phyloP scores from a whole-genome alignment of 2,113 vertebrate species.

The Craseonycteris thonglongyai region DNA sequence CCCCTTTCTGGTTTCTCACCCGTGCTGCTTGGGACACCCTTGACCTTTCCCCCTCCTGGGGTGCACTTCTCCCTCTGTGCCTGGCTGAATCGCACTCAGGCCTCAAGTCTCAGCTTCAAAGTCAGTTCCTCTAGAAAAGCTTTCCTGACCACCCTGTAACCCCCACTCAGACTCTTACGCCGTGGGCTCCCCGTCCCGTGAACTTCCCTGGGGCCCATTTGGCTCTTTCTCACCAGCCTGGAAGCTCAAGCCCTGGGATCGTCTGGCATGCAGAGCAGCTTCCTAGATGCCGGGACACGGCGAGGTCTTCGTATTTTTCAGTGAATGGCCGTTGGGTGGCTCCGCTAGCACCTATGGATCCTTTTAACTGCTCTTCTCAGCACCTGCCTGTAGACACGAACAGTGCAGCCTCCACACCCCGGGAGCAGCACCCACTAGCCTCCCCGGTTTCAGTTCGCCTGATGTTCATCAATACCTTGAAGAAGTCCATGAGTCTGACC shows the following conservation, averaged over 20 bases:
- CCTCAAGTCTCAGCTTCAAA: background rate
- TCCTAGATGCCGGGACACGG: background rate
- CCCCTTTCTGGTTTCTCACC: background rate
- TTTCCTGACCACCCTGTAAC: background rate
- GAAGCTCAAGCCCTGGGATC: background rate
- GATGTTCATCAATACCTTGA: background rate
- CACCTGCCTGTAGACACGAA: background rate
- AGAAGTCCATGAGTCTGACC: background rate
- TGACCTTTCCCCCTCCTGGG: background rate
- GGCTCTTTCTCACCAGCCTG: background rate
- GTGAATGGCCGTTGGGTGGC: background rate
- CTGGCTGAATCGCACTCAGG: background rate
- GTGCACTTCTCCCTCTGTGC: background rate
- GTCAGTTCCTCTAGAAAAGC: background rate
- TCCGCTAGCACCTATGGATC: accelerated
- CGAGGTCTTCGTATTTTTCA: background rate
- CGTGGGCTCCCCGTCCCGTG: background rate
- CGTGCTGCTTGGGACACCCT: background rate
- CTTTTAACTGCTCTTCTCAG: background rate
- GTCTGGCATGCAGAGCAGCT: background rate
- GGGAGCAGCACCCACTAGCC: too few species aligned
- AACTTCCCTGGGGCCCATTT: background rate
- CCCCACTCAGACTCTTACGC: background rate
- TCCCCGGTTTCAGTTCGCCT: background rate
- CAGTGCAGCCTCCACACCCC: background rate